phyloP scores from a whole-genome alignment of 1,140 invertebrate species.

The Drosophila teissieri region DNA sequence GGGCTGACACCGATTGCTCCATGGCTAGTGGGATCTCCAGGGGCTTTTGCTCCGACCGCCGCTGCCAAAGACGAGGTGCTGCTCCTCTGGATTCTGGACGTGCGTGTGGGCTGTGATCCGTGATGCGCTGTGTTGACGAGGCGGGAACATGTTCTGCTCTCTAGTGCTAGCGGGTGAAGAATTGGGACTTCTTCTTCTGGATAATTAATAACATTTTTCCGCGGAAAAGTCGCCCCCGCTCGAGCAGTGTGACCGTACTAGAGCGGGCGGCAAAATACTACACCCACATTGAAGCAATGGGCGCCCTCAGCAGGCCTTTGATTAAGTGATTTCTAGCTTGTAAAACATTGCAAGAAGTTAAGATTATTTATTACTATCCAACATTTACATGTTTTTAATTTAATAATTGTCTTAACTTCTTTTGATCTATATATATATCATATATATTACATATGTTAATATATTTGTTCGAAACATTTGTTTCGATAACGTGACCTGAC shows the following conservation, averaged over 20 bases:
- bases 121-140: conserved; percentile 19
- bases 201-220: conserved; percentile 48
- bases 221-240: conserved; percentile 27
- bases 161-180: conserved; percentile 21
- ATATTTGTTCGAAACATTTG: too few relatives aligned
- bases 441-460: too few relatives aligned
- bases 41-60: conserved; percentile 5
- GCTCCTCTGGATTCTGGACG: conserved; percentile 19
- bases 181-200: conserved; percentile 37
- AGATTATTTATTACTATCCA: too few relatives aligned
- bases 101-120: conserved; percentile 21
- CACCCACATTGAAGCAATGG: too few relatives aligned
- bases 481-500: neutral
- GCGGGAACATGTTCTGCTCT: conserved; percentile 57
- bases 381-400: too few relatives aligned
- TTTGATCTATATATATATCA: too few relatives aligned
- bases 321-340: neutral
- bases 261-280: neutral
- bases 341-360: too few relatives aligned
- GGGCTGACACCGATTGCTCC: conserved; percentile 58
- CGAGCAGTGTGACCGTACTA: conserved; percentile 16
- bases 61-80: neutral
- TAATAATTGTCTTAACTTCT: too few relatives aligned
- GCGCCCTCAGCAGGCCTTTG: neutral
- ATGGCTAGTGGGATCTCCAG: conserved; percentile 25